Evolutionary conservation across 2,113 vertebrate genomes (phyloP), one percentile per base, ranked within the genome.

Genomic region (Trichomycterus rosablanca): DNA sequence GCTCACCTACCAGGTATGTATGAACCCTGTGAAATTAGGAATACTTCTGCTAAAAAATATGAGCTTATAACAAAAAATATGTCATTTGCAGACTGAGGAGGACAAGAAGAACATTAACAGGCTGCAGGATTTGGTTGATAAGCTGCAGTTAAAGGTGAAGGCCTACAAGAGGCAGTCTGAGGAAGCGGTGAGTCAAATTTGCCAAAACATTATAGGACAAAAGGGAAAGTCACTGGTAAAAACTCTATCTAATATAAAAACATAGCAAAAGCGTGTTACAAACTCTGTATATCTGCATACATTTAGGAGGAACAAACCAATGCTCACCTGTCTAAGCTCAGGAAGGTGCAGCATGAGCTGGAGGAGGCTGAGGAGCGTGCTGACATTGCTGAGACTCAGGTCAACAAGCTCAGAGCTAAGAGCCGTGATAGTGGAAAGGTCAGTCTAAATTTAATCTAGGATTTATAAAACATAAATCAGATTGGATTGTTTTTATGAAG

Each of bases 161-260:
- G 85, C 88, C 62, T 96, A 94, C 72, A 94, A 95, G 86, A 92
- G 91, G 55, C 92, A 95, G 81, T 72, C 91, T 66, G 93, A 97
- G 79, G 94, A 96, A 44, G 80, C 90, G 34, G 69, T 71, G 10
- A 51, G 70, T 60, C 16, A 34, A 9, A 14, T 8, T 42, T 45
- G n/a, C n/a, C n/a, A n/a, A n/a, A n/a, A n/a, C n/a, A n/a, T n/a
- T n/a, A n/a, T n/a, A n/a, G n/a, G n/a, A n/a, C n/a, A n/a, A n/a
- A n/a, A n/a, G n/a, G n/a, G n/a, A n/a, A n/a, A n/a, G n/a, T n/a
- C n/a, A n/a, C n/a, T n/a, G n/a, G n/a, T n/a, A n/a, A n/a, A n/a
- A n/a, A n/a, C n/a, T n/a, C n/a, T n/a, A n/a, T n/a, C n/a, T n/a
- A n/a, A n/a, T n/a, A n/a, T n/a, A n/a, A n/a, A n/a, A n/a, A n/a